Base-by-base conservation (phyloP, 2,888 invertebrate genomes). In the Dasysyrphus tricinctus region DNA sequence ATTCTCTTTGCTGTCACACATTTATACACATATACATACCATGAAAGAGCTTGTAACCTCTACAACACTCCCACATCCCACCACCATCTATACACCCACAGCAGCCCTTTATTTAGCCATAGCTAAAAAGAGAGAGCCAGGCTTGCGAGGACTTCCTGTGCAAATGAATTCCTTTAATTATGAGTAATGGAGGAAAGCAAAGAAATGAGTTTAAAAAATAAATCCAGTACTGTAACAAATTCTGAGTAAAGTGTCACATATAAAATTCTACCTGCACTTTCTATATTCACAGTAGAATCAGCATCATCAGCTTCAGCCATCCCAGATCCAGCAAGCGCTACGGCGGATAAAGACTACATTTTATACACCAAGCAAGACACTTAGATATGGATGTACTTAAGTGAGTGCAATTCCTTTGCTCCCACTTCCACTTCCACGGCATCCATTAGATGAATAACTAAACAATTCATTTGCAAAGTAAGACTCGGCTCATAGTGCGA, bases 141-240 rank as follows among this genome's bases (percentile, higher is more conserved):
- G 67, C 67, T 76, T 76, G 29, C 24, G 44, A 73, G 72, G 72
- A 72, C 70, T 77, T 82, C 70, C 82, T 82, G 67, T 67, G 82
- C 49, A 86, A 82, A 86, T 86, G 86, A 86, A 86, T 82, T 82
- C 70, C 75, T 86, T 86, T 86, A 86, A 86, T 86, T 86, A 86
- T 86, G 86, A 86, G 82, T 86, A 86, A 86, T 82, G 85, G 76
- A 86, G 70, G 74, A 61, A 75, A 78, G 78, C 32, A 49, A 72
- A 72, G 86, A 75, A 82, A 82, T 72, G 63, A 81, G 61, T 82
- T 51, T 37, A 51, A 72, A 69, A 75, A 47, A 80, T 47, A 47
- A 80, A 73, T 47, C 44, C 63, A 59, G 56, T 19, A 51, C 44
- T 39, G 29, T 39, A 67, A 65, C 63, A 80, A 80, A 79, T 72